phyloP scores from a whole-genome alignment of 2,113 vertebrate species.

The Vulpes ferrilata region DNA sequence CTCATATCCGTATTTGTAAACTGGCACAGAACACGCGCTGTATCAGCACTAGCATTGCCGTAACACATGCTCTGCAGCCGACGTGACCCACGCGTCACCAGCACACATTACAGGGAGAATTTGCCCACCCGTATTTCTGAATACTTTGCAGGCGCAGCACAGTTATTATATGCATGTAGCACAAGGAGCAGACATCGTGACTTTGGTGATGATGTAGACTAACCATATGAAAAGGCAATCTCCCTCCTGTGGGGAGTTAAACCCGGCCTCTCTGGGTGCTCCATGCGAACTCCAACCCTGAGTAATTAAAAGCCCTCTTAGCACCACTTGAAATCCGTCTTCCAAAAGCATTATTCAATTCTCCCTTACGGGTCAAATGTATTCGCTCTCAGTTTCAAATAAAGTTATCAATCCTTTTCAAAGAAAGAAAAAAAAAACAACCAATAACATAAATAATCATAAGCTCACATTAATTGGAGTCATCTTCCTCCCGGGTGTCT shows the following conservation, averaged over 20 bases:
- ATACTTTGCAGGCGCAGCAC: neutral
- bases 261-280: neutral
- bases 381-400: constrained; percentile 65
- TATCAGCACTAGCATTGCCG: neutral
- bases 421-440: constrained; percentile 30
- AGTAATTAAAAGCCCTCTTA: constrained; percentile 70
- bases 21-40: neutral
- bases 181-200: neutral
- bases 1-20: neutral
- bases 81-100: neutral
- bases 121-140: neutral
- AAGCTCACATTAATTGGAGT: constrained; percentile 53
- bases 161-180: neutral
- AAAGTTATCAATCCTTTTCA: constrained; percentile 56
- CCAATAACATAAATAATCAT: constrained; percentile 71
- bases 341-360: constrained; percentile 57
- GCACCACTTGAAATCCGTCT: constrained; percentile 51
- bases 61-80: neutral
- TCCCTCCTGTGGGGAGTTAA: constrained; percentile 58
- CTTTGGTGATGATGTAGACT: constrained; percentile 48
- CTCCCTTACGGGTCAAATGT: constrained; percentile 24
- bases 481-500: constrained; percentile 47
- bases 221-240: constrained; percentile 64
- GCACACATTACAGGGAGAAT: neutral
- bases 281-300: neutral